Percentiles rank a stretch among this genome's conserved stretches.
Conservation (phyloP, 1,140 invertebrate species). For the Papilio dardanus region DNA sequence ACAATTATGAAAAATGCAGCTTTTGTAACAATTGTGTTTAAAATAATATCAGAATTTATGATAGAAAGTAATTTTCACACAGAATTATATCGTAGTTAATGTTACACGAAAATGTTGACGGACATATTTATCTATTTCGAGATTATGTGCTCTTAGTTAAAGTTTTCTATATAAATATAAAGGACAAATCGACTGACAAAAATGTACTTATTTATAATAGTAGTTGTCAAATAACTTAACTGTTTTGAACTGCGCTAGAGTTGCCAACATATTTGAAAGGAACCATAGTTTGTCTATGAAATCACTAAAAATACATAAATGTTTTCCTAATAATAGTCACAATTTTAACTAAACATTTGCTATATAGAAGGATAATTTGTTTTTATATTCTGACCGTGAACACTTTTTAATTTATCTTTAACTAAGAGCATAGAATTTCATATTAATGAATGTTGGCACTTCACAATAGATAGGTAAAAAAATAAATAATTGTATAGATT, state of each 20-base stretch:
- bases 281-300: no score
- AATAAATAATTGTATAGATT: conserved; percentile 73
- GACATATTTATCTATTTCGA: conserved; percentile 36
- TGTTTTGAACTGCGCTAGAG: no score
- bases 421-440: conserved; percentile 8
- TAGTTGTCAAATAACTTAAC: no score
- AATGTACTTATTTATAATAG: conserved; percentile 10
- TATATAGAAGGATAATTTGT: no score
- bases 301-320: no score
- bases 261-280: no score
- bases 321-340: no score
- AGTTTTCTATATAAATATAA: neutral
- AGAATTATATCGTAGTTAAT: conserved; percentile 41
- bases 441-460: conserved; percentile 66
- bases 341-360: no score
- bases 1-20: conserved; percentile 29
- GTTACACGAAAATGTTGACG: conserved; percentile 37
- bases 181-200: neutral
- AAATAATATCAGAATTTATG: conserved; percentile 34
- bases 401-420: neutral
- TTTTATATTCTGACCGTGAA: no score
- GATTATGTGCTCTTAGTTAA: conserved; percentile 1
- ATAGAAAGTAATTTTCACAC: conserved; percentile 40
- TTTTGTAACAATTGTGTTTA: conserved; percentile 27
- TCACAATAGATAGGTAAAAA: conserved; percentile 69